Evolutionary conservation across 2,113 vertebrate species (phyloP).

Genomic region (Passer domesticus): DNA sequence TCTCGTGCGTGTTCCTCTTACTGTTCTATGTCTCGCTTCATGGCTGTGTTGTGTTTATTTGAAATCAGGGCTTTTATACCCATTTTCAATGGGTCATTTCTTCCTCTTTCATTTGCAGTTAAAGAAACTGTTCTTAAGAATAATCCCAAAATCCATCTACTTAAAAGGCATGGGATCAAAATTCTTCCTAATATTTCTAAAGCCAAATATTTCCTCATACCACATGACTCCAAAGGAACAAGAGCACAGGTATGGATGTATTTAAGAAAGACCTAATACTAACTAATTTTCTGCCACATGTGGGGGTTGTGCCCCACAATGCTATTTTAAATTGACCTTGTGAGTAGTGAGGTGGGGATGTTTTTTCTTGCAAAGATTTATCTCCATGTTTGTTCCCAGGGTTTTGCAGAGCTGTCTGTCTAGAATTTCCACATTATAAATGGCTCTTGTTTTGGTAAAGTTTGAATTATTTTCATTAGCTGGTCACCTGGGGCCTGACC

Average conservation of each 20-base stretch:
- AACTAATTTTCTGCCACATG: slow-evolving; percentile 20
- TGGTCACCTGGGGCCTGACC: slow-evolving; percentile 76
- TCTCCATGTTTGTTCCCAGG: slow-evolving; percentile 68
- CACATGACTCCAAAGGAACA: background rate
- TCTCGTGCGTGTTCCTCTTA: background rate
- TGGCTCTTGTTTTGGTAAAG: slow-evolving; percentile 78
- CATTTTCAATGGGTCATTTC: background rate
- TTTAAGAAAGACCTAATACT: background rate
- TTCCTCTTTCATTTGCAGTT: background rate
- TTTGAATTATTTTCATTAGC: slow-evolving; percentile 83
- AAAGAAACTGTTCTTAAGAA: background rate
- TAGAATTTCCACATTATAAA: slow-evolving; percentile 78
- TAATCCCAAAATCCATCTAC: background rate
- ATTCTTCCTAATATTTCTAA: background rate
- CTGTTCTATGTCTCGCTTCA: background rate
- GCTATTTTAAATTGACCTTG: slow-evolving; percentile 47
- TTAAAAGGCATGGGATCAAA: background rate
- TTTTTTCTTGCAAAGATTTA: slow-evolving; percentile 62
- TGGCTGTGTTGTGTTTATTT: background rate
- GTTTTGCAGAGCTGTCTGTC: slow-evolving; percentile 72
- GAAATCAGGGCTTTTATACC: background rate
- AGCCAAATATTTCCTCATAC: background rate
- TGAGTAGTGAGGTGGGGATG: background rate
- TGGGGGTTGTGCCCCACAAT: background rate
- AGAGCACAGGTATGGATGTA: background rate